These are phyloP conservation scores for Sarcophaga variegata DNA, from an alignment of 2,888 invertebrate species.

Conservation along the genomic window DNA sequence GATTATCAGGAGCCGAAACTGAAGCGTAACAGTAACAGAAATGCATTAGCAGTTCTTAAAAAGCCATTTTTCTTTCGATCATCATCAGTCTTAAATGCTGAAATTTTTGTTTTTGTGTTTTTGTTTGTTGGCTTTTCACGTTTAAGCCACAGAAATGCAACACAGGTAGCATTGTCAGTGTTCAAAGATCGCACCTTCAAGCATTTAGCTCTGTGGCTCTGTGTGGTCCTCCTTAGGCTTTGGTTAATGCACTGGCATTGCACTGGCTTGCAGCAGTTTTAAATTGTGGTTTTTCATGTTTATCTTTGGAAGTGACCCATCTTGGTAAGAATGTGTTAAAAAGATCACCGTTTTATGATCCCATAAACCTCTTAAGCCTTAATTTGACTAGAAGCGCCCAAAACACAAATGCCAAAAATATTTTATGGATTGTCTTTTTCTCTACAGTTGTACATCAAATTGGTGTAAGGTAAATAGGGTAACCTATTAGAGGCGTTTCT, in stretches of 20 bases:
- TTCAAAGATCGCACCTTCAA: constrained; percentile 47
- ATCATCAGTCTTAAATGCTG: background rate
- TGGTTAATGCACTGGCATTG: too few species aligned
- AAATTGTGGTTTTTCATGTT: constrained; percentile 46
- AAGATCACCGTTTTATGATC: constrained; percentile 41
- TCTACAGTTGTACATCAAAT: background rate
- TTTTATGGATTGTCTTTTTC: constrained; percentile 9
- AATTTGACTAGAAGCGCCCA: constrained; percentile 58
- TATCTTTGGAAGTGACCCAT: background rate
- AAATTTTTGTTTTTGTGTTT: background rate
- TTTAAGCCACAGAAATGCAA: constrained; percentile 38
- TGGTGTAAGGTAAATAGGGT: too few species aligned
- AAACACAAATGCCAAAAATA: background rate
- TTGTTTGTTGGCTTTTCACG: background rate
- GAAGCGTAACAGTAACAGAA: constrained; percentile 27
- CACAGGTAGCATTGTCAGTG: constrained; percentile 53
- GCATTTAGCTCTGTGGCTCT: background rate
- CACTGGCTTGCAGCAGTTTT: background rate
- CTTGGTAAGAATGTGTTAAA: constrained; percentile 34
- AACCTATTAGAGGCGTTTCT: background rate
- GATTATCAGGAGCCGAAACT: constrained; percentile 27
- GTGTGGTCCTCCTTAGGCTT: background rate
- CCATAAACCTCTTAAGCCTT: constrained; percentile 47
- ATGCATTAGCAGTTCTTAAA: constrained; percentile 47
- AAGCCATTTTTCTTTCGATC: constrained; percentile 18